These are phyloP conservation scores for Jordanella pulchra DNA, from an alignment of 2,797 vertebrate genomes.

Conservation along the genomic window DNA sequence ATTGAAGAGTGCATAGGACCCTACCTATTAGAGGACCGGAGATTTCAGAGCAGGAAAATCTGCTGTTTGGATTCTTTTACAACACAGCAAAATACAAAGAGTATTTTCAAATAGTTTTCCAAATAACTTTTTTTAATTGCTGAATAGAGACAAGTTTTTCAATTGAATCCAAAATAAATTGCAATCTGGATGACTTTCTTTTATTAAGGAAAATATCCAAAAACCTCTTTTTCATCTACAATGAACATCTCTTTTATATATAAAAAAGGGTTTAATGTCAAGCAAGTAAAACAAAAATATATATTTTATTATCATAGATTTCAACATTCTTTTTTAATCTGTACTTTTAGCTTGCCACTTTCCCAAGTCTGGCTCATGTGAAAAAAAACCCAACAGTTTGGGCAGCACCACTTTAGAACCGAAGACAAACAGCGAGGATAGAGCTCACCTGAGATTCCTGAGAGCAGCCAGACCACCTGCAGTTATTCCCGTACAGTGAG, in stretches of 20 bases:
- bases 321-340: too few relatives aligned
- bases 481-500: slow-evolving; percentile 82
- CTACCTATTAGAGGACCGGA: background rate
- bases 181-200: background rate
- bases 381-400: background rate
- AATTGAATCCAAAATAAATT: background rate
- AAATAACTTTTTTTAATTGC: background rate
- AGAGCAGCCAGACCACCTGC: slow-evolving; percentile 84
- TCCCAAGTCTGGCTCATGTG: background rate
- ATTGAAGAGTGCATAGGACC: background rate
- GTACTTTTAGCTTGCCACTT: background rate
- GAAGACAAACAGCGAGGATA: background rate
- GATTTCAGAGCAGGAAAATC: background rate
- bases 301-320: too few relatives aligned
- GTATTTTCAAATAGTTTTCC: background rate
- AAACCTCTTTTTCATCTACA: background rate
- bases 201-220: background rate
- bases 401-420: background rate
- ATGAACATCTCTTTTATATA: too few relatives aligned
- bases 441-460: slow-evolving; percentile 80
- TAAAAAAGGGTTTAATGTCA: background rate
- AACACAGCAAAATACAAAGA: background rate
- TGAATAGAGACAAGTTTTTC: background rate
- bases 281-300: too few relatives aligned
- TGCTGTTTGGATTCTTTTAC: background rate